Percentiles rank a stretch among this genome's conserved stretches.
These are phyloP conservation scores for Thymelicus acteon DNA, from an alignment of 2,888 invertebrate species.

Conservation along the genomic window DNA sequence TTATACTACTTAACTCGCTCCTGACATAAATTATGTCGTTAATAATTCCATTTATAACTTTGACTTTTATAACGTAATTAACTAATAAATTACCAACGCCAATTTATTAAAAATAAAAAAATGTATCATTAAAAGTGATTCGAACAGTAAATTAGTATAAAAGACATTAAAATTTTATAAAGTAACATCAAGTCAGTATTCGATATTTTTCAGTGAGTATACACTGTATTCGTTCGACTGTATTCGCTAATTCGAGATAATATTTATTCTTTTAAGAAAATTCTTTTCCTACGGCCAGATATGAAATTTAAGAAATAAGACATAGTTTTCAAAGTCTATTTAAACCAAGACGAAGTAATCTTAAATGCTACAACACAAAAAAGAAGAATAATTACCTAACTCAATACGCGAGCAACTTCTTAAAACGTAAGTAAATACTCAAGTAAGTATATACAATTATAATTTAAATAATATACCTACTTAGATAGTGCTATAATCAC, in stretches of 20 bases:
- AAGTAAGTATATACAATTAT: slow-evolving; percentile 27
- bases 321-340: not conserved
- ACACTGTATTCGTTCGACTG: slow-evolving; percentile 2
- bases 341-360: slow-evolving; percentile 17
- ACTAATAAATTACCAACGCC: slow-evolving; percentile 19
- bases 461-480: slow-evolving; percentile 51
- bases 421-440: not conserved
- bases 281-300: not conserved
- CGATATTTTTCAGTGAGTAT: too few relatives aligned
- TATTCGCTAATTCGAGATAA: slow-evolving; percentile 1
- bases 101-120: not conserved
- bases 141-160: not conserved
- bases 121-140: not conserved
- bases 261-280: not conserved
- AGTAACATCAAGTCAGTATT: not conserved
- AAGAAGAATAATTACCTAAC: slow-evolving; percentile 40
- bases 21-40: slow-evolving; percentile 16
- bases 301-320: not conserved
- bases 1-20: slow-evolving; percentile 39
- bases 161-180: not conserved
- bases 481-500: slow-evolving; percentile 63
- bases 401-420: not conserved
- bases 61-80: slow-evolving; percentile 10
- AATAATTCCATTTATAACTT: slow-evolving; percentile 27
- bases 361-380: slow-evolving; percentile 21